These are phyloP conservation scores for Clinocottus analis DNA, from an alignment of 2,113 vertebrate genomes.

Conservation along the genomic window DNA sequence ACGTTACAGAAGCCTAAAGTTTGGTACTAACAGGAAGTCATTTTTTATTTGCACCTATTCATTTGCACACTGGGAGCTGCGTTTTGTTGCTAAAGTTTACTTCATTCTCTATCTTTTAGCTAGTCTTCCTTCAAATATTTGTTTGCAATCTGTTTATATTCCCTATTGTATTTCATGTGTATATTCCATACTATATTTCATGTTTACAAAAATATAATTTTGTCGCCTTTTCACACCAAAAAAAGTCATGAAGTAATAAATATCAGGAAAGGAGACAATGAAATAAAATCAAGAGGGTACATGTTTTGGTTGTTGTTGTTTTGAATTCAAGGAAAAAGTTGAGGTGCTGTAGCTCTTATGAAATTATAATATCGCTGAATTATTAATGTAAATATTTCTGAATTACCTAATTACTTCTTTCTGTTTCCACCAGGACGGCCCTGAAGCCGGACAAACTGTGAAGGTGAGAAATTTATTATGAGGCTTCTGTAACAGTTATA, in stretches of 20 bases:
- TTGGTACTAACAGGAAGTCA: too few relatives aligned
- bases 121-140: neutral
- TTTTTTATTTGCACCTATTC: too few relatives aligned
- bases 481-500: constrained; percentile 76
- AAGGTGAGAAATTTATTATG: constrained; percentile 91
- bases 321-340: constrained; percentile 9
- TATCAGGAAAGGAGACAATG: constrained; percentile 4
- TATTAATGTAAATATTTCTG: constrained; percentile 81
- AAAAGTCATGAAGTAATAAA: constrained; percentile 8
- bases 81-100: too few relatives aligned
- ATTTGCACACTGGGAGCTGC: too few relatives aligned
- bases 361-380: constrained; percentile 84
- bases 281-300: neutral
- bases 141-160: neutral
- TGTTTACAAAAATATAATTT: neutral
- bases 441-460: constrained; percentile 94
- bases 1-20: too few relatives aligned
- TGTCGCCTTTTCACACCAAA: neutral
- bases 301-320: neutral
- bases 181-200: neutral
- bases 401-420: constrained; percentile 79
- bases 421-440: constrained; percentile 87
- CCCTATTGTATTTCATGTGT: neutral
- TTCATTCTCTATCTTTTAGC: too few relatives aligned
- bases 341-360: constrained; percentile 62